Base-by-base conservation (phyloP, 1,140 invertebrate genomes). In the Drosophila pseudoananassae region DNA sequence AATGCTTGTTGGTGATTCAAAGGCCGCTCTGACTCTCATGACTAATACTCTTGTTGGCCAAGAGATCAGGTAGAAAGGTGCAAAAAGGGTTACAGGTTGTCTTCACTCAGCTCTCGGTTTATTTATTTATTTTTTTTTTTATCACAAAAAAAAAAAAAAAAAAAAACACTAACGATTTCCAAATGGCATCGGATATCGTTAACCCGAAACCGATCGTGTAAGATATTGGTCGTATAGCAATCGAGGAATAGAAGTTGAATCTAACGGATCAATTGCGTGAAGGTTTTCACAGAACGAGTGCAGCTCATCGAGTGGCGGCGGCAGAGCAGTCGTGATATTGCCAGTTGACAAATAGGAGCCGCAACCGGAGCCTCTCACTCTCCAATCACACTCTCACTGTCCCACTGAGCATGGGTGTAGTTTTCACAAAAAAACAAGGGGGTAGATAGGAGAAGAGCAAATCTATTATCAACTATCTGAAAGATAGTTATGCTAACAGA, bases 11-110 rank as follows among this genome's bases (percentile, higher is more conserved):
- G 56, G 38, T 87, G 82, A 85, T 82, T 85, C 82, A 85, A 85
- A 66, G 69, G 81, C 56, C 52, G 63, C 66, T 59, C 57, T 47
- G 61, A 36, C 59, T 57, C 52, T 78, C 82, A 88, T 85, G 82
- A 85, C 82, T 85, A 87, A 85, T 81, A 61, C 81, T 61, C 55
- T 40, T 25, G 53, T 64, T 17, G 40, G n/a, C 40, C 40, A 43
- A 43, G 76, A 68, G 55, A 59, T 65, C 38, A 47, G 31, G 47
- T 66, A 66, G 59, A 66, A 49, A 64, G 43, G n/a, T 52, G 14
- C 10, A 55, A 65, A 43, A 43, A 52, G 63, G 59, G 45, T 66
- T 66, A 65, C 63, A 64, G 63, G 63, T 66, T 64, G 50, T 17
- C 49, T 14, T 17, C 33, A 53, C 36, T 51, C 45, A 57, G 54